phyloP scores from a whole-genome alignment of 2,113 vertebrate genomes.

The Tragelaphus imberbis region DNA sequence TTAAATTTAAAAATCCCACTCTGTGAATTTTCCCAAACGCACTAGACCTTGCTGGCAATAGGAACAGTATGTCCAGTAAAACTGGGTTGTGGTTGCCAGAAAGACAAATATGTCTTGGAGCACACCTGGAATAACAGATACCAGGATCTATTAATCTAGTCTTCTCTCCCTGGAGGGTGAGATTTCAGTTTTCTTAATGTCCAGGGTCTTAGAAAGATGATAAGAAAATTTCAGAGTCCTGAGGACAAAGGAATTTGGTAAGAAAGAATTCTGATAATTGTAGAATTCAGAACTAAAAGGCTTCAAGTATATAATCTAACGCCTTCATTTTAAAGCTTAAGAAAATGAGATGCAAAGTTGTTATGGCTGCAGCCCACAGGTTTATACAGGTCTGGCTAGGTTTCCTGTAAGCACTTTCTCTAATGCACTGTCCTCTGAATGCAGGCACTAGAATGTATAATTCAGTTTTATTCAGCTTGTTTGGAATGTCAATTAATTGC shows the following conservation, averaged over 20 bases:
- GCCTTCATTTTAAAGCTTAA: conserved; percentile 26
- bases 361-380: not conserved
- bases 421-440: not conserved
- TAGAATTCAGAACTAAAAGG: not conserved
- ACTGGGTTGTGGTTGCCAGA: not conserved
- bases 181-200: not conserved
- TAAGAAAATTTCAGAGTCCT: not conserved
- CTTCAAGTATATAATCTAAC: not conserved
- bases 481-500: not conserved
- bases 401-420: not conserved
- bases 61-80: not conserved
- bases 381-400: not conserved
- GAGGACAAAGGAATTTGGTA: not conserved
- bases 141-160: not conserved
- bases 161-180: not conserved
- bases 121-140: not conserved
- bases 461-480: not conserved
- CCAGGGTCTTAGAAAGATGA: not conserved
- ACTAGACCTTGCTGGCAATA: not conserved
- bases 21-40: conserved; percentile 41
- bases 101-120: not conserved
- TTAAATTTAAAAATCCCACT: conserved; percentile 42
- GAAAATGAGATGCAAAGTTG: not conserved
- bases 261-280: not conserved
- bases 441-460: too few species aligned